Conservation (phyloP, 1,140 invertebrate species). For the Diabrotica undecimpunctata region DNA sequence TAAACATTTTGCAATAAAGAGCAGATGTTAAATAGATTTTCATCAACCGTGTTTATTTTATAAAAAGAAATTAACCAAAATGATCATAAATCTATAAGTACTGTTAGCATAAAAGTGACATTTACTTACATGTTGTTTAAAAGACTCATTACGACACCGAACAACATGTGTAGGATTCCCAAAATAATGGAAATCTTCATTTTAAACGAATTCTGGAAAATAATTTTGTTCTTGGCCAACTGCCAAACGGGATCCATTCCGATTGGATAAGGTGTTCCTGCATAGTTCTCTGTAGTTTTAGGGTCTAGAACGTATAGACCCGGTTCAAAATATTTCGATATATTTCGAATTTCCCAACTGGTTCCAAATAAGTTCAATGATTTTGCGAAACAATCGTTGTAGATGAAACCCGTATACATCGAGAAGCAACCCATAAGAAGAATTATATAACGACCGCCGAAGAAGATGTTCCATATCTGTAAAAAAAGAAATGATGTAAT, state of each 20-base stretch:
- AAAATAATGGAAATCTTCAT: slow-evolving; percentile 95
- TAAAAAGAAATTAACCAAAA: too few relatives aligned
- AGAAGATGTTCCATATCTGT: slow-evolving; percentile 96
- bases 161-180: slow-evolving; percentile 88
- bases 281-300: slow-evolving; percentile 52
- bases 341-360: slow-evolving; percentile 66
- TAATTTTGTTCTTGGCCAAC: slow-evolving; percentile 76
- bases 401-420: slow-evolving; percentile 97
- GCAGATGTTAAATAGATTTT: too few relatives aligned
- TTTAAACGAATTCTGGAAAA: slow-evolving; percentile 89
- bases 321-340: slow-evolving; percentile 8
- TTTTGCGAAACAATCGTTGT: slow-evolving; percentile 98
- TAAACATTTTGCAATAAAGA: too few relatives aligned
- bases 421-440: slow-evolving; percentile 97
- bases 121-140: slow-evolving; percentile 62
- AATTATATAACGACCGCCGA: slow-evolving; percentile 96
- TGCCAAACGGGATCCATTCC: slow-evolving; percentile 96
- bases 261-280: slow-evolving; percentile 71
- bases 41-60: too few relatives aligned
- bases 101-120: too few relatives aligned
- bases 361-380: slow-evolving; percentile 95
- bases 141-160: slow-evolving; percentile 78
- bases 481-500: slow-evolving; percentile 27
- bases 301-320: slow-evolving; percentile 66
- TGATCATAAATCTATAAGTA: too few relatives aligned